Evolutionary conservation across 2,888 invertebrate genomes (phyloP), one percentile per base, ranked within the genome.

Genomic region (Sphinx pinastri): DNA sequence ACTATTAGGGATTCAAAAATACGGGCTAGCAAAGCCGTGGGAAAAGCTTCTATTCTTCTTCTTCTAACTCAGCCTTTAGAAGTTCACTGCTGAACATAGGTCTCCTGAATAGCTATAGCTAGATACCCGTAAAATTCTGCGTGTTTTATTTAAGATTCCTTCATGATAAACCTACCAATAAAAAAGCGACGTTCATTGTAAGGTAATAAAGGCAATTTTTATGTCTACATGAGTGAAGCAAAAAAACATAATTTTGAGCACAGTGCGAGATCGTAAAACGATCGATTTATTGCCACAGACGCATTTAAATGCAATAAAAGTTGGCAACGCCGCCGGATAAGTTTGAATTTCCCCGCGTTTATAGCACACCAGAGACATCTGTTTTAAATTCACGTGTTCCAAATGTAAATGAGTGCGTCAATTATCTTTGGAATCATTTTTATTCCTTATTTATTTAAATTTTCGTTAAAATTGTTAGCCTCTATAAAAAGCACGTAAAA

Each of bases 281-380:
- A 90, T 89, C 87, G 84, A 84, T 88, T 88, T 86, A 90, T 84
- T 82, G 88, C 87, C 86, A 81, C 86, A 83, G 82, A 86, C 88
- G 88, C 87, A 88, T 89, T 88, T 86, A 81, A 63, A 63, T 63
- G 49, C 63, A 63, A 13, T 63, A 63, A 63, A 63, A 63, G 63
- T 63, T 63, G 63, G 63, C 63, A 63, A 25, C 63, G 49, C 47
- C 19, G 63, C 19, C 55, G 63, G 47, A 19, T 60, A 63, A 63
- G 19, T 63, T 63, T 63, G 63, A 63, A 63, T 63, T 63, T 49
- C 45, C 45, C 11, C 49, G 6, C 49, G 49, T 63, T 63, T 63
- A 63, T 19, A 12, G 49, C 63, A 63, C 63, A 63, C 63, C 63
- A 63, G 63, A 63, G 63, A 63, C 63, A 63, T 63, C 63, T 63